Percentiles rank a stretch among this genome's conserved stretches.
phyloP scores from a whole-genome alignment of 2,797 vertebrate genomes.

The Sternotherus odoratus region DNA sequence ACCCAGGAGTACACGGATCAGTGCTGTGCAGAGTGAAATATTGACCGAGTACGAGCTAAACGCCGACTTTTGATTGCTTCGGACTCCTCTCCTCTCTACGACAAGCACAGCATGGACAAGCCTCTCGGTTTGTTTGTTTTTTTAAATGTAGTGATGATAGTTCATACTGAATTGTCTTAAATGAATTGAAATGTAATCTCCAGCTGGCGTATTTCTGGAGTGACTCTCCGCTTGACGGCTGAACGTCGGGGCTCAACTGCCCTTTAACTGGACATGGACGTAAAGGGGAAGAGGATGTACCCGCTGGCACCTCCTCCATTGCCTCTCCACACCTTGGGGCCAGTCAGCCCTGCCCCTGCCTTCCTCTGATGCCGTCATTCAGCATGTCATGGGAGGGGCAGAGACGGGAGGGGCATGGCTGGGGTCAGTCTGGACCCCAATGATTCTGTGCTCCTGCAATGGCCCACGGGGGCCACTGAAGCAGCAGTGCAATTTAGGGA shows the following conservation, averaged over 20 bases:
- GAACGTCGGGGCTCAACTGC: not conserved
- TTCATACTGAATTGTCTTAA: not conserved
- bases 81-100: not conserved
- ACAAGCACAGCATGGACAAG: not conserved
- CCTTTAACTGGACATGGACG: not conserved
- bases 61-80: not conserved
- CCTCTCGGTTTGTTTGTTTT: not conserved
- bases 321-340: not conserved
- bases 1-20: constrained; percentile 25
- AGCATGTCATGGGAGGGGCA: not conserved
- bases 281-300: not conserved
- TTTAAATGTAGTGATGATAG: not conserved
- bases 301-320: not conserved
- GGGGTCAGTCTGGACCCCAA: not conserved
- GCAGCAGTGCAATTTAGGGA: not conserved
- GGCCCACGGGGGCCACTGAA: not conserved
- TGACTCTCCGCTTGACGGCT: not conserved
- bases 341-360: not conserved
- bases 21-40: constrained; percentile 29
- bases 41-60: not conserved
- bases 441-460: not conserved
- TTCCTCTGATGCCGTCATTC: not conserved
- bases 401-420: not conserved
- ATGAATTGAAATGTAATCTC: not conserved
- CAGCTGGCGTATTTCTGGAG: not conserved